These are phyloP conservation scores for Tinea pellionella DNA, from an alignment of 2,888 invertebrate genomes.

Conservation along the genomic window DNA sequence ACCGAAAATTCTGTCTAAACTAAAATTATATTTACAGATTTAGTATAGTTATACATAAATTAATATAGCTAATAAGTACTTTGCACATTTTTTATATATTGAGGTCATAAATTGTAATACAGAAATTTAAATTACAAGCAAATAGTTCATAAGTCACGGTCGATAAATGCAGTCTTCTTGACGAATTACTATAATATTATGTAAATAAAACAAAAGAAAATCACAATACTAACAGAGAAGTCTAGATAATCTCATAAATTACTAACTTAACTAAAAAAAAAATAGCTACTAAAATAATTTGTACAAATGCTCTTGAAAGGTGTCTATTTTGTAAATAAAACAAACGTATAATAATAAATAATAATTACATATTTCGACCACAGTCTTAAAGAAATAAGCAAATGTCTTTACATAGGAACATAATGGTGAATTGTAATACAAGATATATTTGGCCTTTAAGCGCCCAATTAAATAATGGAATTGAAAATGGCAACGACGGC, in stretches of 20 bases:
- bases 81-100: slow-evolving; percentile 42
- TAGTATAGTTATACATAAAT: slow-evolving; percentile 59
- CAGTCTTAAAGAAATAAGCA: not conserved
- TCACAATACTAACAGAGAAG: slow-evolving; percentile 54
- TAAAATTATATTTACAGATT: slow-evolving; percentile 61
- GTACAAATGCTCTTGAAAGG: slow-evolving; percentile 53
- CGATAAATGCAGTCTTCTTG: slow-evolving; percentile 60
- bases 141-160: slow-evolving; percentile 29
- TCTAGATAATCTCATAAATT: slow-evolving; percentile 69
- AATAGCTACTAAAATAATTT: slow-evolving; percentile 52
- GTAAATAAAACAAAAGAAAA: slow-evolving; percentile 26
- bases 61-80: slow-evolving; percentile 69
- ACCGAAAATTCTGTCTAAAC: not conserved
- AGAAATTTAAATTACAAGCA: not conserved
- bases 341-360: slow-evolving; percentile 54
- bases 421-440: slow-evolving; percentile 31
- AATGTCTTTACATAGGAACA: slow-evolving; percentile 42
- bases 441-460: slow-evolving; percentile 52
- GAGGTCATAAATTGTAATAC: slow-evolving; percentile 31
- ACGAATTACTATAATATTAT: slow-evolving; percentile 4
- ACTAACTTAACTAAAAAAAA: slow-evolving; percentile 51
- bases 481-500: too few species aligned
- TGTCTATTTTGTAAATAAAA: not conserved
- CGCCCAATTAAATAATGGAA: too few species aligned
- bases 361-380: slow-evolving; percentile 32